Evolutionary conservation across 2,888 invertebrate species (phyloP).

Genomic region (Pomacea canaliculata): DNA sequence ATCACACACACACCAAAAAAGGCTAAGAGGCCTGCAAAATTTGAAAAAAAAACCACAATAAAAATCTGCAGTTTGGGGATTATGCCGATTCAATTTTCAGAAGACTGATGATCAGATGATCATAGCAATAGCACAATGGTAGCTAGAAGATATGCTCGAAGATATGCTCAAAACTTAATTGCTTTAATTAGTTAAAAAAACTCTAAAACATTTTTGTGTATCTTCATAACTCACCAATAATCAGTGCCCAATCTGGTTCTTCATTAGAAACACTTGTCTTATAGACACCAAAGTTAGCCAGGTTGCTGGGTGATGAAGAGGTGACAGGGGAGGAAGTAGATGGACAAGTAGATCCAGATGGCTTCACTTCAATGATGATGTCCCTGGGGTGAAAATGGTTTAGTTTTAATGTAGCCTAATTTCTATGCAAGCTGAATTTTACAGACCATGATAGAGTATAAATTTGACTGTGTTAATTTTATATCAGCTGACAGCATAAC

Average conservation of each 20-base stretch:
- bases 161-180: too few relatives aligned
- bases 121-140: too few relatives aligned
- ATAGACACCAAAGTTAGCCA: slow-evolving; percentile 56
- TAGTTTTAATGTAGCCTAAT: too few relatives aligned
- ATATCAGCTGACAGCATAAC: too few relatives aligned
- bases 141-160: too few relatives aligned
- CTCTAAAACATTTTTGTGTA: too few relatives aligned
- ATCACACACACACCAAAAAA: slow-evolving; percentile 60
- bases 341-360: slow-evolving; percentile 55
- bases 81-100: too few relatives aligned
- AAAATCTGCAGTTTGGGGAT: not conserved
- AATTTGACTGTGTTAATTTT: too few relatives aligned
- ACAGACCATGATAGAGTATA: too few relatives aligned
- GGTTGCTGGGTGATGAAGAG: slow-evolving; percentile 55
- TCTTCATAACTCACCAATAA: slow-evolving; percentile 48
- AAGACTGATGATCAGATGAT: too few relatives aligned
- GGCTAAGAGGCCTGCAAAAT: slow-evolving; percentile 57
- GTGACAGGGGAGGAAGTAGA: slow-evolving; percentile 47
- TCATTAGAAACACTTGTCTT: slow-evolving; percentile 51
- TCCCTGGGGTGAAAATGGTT: slow-evolving; percentile 41
- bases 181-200: too few relatives aligned
- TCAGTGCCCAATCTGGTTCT: slow-evolving; percentile 67
- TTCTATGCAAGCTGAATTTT: too few relatives aligned
- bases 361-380: slow-evolving; percentile 60
- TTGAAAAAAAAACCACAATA: not conserved